A percentile compares a stretch with the other conserved stretches of the same genome.
Conservation (phyloP, 2,797 vertebrate species). For the Chelmon rostratus region DNA sequence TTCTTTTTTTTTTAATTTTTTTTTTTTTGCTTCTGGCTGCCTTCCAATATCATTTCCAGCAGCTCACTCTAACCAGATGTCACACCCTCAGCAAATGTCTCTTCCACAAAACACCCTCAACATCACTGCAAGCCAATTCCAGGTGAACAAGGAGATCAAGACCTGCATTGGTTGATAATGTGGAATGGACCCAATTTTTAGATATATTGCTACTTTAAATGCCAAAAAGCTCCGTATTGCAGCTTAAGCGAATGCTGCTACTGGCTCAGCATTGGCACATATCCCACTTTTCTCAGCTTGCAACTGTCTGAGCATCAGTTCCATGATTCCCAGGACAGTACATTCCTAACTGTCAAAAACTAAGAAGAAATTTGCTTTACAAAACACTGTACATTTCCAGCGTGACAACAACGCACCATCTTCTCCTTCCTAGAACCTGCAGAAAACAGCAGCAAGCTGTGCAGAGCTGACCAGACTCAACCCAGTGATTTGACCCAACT, state of each 20-base stretch:
- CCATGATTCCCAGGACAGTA: constrained; percentile 39
- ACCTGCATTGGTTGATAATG: constrained; percentile 40
- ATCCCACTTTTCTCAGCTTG: constrained; percentile 29
- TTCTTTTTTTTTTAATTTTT: not conserved
- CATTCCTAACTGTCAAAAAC: constrained; percentile 23
- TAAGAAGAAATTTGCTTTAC: constrained; percentile 21
- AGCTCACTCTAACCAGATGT: constrained; percentile 59
- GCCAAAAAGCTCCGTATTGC: constrained; percentile 41
- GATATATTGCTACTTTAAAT: constrained; percentile 36
- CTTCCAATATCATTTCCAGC: constrained; percentile 49
- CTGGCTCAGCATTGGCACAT: constrained; percentile 42
- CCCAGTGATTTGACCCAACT: constrained; percentile 65
- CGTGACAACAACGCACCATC: constrained; percentile 17
- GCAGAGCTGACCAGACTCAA: constrained; percentile 23
- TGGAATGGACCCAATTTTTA: constrained; percentile 46
- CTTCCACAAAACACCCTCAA: constrained; percentile 36
- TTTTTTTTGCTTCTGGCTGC: constrained; percentile 41
- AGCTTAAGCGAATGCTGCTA: constrained; percentile 50
- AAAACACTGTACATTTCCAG: constrained; percentile 38
- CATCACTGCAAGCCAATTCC: constrained; percentile 32
- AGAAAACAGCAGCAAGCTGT: constrained; percentile 50
- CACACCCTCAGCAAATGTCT: constrained; percentile 48
- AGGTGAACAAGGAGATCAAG: constrained; percentile 55
- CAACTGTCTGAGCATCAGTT: not conserved
- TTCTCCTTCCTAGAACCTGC: constrained; percentile 11